These are phyloP conservation scores for Sebastes trivittatus DNA, from an alignment of 2,797 vertebrate genomes.

Conservation along the genomic window DNA sequence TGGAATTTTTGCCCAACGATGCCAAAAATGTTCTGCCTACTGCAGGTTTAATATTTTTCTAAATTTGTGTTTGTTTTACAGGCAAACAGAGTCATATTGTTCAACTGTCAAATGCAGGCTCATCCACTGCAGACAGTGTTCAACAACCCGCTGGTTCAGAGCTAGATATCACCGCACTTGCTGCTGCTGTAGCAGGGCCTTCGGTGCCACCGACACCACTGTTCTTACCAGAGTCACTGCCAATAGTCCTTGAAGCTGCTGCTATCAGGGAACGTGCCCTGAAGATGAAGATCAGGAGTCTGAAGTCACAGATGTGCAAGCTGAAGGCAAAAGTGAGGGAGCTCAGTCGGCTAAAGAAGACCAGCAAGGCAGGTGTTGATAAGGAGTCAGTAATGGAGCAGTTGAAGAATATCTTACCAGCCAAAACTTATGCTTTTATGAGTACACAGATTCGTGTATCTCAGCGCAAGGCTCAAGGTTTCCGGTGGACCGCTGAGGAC, in stretches of 20 bases:
- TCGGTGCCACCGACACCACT: not conserved
- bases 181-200: not conserved
- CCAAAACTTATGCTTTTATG: conserved; percentile 16
- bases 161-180: not conserved
- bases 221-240: not conserved
- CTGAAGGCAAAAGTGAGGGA: not conserved
- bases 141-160: not conserved
- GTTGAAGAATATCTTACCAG: conserved; percentile 17
- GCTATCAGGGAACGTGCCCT: not conserved
- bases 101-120: not conserved
- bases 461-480: conserved; percentile 6
- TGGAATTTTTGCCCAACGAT: no score
- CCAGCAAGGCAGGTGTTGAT: not conserved
- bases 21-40: no score
- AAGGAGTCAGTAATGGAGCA: not conserved
- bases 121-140: not conserved
- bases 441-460: conserved; percentile 6
- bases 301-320: not conserved
- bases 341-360: not conserved
- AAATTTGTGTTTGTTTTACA: not conserved
- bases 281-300: not conserved
- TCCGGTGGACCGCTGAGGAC: conserved; percentile 13
- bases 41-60: not conserved
- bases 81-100: not conserved
- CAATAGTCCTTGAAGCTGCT: not conserved